These are phyloP conservation scores for Gari tellinella DNA, from an alignment of 2,888 invertebrate genomes.

Conservation along the genomic window DNA sequence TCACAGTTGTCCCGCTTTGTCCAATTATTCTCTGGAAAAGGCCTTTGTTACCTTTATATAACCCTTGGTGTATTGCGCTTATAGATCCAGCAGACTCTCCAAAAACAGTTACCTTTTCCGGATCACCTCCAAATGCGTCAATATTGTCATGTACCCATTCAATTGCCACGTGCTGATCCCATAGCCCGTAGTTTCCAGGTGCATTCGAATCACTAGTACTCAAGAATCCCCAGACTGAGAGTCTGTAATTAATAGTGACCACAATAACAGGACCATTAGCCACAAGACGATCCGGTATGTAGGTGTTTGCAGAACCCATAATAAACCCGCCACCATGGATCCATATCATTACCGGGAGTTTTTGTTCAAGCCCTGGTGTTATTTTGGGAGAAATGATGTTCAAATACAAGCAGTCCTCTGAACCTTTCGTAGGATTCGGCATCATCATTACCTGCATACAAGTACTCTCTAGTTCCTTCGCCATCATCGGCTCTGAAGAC, in stretches of 20 bases:
- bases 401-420: conserved; percentile 97
- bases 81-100: conserved; percentile 75
- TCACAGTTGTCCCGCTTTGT: conserved; percentile 60
- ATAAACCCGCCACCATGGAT: conserved; percentile 97
- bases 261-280: conserved; percentile 87
- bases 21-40: conserved; percentile 73
- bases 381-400: conserved; percentile 94
- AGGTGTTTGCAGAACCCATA: conserved; percentile 91
- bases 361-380: conserved; percentile 6
- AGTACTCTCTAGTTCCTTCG: background rate
- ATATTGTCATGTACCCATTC: conserved; percentile 97
- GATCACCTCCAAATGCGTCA: conserved; percentile 73
- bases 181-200: conserved; percentile 95
- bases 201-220: conserved; percentile 91
- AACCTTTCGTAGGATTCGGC: background rate
- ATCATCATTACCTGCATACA: background rate
- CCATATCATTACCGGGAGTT: conserved; percentile 92
- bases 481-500: background rate
- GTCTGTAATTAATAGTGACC: conserved; percentile 96
- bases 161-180: conserved; percentile 97
- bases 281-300: conserved; percentile 5
- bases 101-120: conserved; percentile 68
- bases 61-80: conserved; percentile 62
- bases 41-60: conserved; percentile 66
- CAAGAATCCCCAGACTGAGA: conserved; percentile 96